phyloP scores from a whole-genome alignment of 2,888 invertebrate genomes.

The Terebella lapidaria region DNA sequence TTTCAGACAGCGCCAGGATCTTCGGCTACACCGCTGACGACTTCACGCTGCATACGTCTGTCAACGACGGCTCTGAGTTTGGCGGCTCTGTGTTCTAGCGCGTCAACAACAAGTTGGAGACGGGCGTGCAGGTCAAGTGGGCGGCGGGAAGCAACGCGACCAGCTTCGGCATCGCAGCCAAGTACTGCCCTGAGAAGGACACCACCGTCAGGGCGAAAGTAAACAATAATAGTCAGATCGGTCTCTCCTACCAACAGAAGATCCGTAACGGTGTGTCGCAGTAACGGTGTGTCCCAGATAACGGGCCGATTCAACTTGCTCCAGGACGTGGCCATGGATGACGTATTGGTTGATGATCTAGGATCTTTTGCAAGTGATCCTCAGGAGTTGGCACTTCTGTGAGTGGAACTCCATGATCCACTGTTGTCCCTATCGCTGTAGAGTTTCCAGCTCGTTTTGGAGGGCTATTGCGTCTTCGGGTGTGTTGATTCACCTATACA shows the following conservation, averaged over 20 bases:
- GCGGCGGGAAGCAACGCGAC: conserved; percentile 84
- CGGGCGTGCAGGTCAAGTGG: conserved; percentile 88
- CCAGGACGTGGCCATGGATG: too few species aligned
- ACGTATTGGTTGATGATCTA: too few species aligned
- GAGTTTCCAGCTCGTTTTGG: too few species aligned
- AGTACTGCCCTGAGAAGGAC: conserved; percentile 78
- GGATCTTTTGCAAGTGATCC: too few species aligned
- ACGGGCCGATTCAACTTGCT: too few species aligned
- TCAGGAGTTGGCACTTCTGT: too few species aligned
- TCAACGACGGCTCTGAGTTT: conserved; percentile 94
- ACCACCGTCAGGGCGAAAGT: conserved; percentile 74
- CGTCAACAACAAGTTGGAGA: conserved; percentile 78
- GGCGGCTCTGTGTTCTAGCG: conserved; percentile 90
- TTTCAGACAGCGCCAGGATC: too few species aligned
- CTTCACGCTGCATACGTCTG: conserved; percentile 88
- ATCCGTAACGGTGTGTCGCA: conserved; percentile 89
- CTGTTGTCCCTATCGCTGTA: too few species aligned
- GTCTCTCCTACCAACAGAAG: conserved; percentile 89
- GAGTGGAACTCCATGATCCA: too few species aligned
- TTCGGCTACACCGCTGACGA: conserved; percentile 86
- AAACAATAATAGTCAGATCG: conserved; percentile 89
- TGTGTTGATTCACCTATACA: too few species aligned
- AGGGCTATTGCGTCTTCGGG: too few species aligned
- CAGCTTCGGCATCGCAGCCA: conserved; percentile 85
- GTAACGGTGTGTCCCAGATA: too few species aligned